These are phyloP conservation scores for Pagrus major DNA, from an alignment of 2,113 vertebrate genomes.

Conservation along the genomic window DNA sequence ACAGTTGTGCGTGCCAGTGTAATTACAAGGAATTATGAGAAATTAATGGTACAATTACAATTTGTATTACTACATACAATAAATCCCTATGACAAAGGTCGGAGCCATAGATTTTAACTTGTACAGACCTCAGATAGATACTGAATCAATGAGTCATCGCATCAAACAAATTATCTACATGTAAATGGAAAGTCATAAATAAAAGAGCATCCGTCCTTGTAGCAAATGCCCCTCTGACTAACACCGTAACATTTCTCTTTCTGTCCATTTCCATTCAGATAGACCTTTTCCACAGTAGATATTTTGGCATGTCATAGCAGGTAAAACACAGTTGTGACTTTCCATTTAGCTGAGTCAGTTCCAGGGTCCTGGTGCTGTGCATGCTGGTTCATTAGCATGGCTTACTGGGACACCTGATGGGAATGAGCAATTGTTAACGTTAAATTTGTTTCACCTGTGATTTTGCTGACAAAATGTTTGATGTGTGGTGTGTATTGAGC, in stretches of 20 bases:
- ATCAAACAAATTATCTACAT: background rate
- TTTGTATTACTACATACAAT: slow-evolving; percentile 5
- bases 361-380: background rate
- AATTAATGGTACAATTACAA: background rate
- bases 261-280: too few species aligned
- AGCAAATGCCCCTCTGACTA: too few species aligned
- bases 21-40: slow-evolving; percentile 16
- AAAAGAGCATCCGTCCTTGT: too few species aligned
- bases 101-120: too few species aligned
- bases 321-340: background rate
- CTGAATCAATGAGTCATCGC: too few species aligned
- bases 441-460: background rate
- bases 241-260: background rate
- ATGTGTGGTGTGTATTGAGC: background rate
- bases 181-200: too few species aligned
- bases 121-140: too few species aligned
- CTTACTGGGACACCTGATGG: background rate
- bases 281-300: background rate
- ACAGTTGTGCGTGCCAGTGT: slow-evolving; percentile 2
- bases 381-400: background rate
- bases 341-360: background rate
- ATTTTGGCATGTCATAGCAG: background rate
- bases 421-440: too few species aligned
- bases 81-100: background rate
- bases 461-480: background rate